Evolutionary conservation across 2,797 vertebrate genomes (phyloP), one percentile per base, ranked within the genome.

Genomic region (Pelobates cultripes): DNA sequence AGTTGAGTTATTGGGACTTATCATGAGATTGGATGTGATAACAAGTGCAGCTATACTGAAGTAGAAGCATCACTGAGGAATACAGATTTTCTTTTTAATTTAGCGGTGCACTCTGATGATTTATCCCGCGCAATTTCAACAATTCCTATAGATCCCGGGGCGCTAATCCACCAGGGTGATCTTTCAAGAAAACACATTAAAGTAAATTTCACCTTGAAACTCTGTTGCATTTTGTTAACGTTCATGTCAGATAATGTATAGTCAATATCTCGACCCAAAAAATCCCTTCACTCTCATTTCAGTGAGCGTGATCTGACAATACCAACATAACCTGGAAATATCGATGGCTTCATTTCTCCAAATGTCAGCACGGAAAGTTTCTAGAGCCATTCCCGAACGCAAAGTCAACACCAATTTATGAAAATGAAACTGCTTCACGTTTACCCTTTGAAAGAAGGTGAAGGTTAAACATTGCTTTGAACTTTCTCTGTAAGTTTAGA

Each of bases 141-240:
- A 7, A 6, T 6, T 64, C 5, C 5, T 28, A 28, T 6, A 40
- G 14, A 3, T n/a, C n/a, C 17, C 28, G 2, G 7, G 12, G 61
- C 10, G 28, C 66, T 43, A 68, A 47, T 70, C 42, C 43, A 70
- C 68, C 12, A 17, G 10, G 41, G 68, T 45, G 43, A 70, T 70
- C 45, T 70, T 44, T 70, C 68, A 70, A 15, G 43, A n/a, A 70
- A 70, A 45, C 15, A 45, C 43, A 47, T 70, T 70, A 45, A 44
- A 70, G 68, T 41, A 70, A 70, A 45, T 70, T 70, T 70, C 14
- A 70, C 68, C 68, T 70, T 45, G 43, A 70, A 70, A 9, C 42
- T 13, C 40, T 69, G 7, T 41, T 69, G 9, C 10, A 43, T 69
- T 69, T 69, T 69, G 67, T 43, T 69, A 69, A 69, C 10, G 68